phyloP scores from a whole-genome alignment of 2,797 vertebrate genomes.

The Danio choprae region DNA sequence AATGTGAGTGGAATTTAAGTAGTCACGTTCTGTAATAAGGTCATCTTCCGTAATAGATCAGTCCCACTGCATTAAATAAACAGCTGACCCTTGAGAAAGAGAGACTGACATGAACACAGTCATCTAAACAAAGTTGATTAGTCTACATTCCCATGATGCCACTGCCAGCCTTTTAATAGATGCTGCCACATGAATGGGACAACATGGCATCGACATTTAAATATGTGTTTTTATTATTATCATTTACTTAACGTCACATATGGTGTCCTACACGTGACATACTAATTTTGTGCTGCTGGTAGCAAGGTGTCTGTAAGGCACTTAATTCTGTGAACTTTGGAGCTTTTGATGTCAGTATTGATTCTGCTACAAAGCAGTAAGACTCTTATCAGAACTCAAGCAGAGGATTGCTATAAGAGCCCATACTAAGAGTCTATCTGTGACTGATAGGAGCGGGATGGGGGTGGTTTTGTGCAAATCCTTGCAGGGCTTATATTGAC shows the following conservation, averaged over 20 bases:
- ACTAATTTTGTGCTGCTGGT: background rate
- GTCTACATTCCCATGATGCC: constrained; percentile 14
- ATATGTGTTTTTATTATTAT: background rate
- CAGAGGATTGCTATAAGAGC: constrained; percentile 50
- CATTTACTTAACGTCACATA: background rate
- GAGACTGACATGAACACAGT: constrained; percentile 9
- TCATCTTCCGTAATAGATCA: constrained; percentile 57
- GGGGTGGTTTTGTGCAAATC: constrained; percentile 41
- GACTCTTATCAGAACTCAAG: constrained; percentile 87
- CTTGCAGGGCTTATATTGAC: constrained; percentile 86
- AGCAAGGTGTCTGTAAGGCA: background rate
- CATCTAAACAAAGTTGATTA: constrained; percentile 44
- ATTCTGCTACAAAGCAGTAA: constrained; percentile 91
- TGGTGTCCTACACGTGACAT: background rate
- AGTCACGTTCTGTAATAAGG: constrained; percentile 62
- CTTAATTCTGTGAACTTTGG: constrained; percentile 38
- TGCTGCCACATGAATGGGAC: background rate
- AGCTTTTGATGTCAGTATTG: constrained; percentile 75
- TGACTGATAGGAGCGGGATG: constrained; percentile 37
- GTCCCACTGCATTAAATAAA: constrained; percentile 51
- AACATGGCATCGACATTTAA: background rate
- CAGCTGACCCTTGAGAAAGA: constrained; percentile 48
- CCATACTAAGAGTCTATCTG: constrained; percentile 47
- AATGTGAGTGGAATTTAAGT: constrained; percentile 65
- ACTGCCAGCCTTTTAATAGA: constrained; percentile 9